phyloP scores from a whole-genome alignment of 2,113 vertebrate genomes.

The Phylloscopus trochiloides region DNA sequence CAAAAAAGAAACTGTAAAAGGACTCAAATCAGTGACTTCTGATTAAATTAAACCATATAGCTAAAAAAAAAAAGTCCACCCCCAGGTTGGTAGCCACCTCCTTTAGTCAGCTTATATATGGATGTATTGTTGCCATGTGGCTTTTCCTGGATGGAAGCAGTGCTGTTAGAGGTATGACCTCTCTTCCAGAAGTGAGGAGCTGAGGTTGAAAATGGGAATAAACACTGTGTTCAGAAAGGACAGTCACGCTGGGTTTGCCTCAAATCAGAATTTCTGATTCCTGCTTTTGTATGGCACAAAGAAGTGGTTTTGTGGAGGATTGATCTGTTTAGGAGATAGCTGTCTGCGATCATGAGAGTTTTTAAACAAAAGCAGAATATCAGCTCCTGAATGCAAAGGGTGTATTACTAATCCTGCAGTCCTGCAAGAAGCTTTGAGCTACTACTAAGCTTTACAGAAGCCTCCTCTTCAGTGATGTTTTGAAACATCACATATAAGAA shows the following conservation, averaged over 20 bases:
- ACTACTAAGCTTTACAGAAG: not conserved
- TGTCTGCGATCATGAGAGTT: not conserved
- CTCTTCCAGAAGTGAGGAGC: not conserved
- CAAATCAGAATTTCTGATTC: not conserved
- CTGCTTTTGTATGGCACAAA: not conserved
- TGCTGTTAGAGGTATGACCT: rapidly evolving
- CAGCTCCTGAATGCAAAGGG: not conserved
- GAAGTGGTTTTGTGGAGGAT: not conserved
- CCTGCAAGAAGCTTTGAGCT: not conserved
- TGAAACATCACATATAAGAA: not conserved
- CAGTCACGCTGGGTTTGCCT: not conserved
- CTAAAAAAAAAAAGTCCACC: not conserved
- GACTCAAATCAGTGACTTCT: not conserved
- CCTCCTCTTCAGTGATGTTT: not conserved
- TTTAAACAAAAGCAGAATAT: not conserved
- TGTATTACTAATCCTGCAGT: not conserved
- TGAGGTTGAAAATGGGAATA: not conserved
- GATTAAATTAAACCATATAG: not conserved
- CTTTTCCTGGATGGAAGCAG: not conserved
- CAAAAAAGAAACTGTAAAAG: not conserved
- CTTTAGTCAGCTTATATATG: not conserved
- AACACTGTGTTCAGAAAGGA: not conserved
- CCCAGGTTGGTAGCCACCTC: not conserved
- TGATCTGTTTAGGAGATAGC: not conserved
- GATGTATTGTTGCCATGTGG: not conserved